Percentiles rank a stretch among this genome's conserved stretches.
phyloP scores from a whole-genome alignment of 2,797 vertebrate species.

The Pelodytes ibericus region DNA sequence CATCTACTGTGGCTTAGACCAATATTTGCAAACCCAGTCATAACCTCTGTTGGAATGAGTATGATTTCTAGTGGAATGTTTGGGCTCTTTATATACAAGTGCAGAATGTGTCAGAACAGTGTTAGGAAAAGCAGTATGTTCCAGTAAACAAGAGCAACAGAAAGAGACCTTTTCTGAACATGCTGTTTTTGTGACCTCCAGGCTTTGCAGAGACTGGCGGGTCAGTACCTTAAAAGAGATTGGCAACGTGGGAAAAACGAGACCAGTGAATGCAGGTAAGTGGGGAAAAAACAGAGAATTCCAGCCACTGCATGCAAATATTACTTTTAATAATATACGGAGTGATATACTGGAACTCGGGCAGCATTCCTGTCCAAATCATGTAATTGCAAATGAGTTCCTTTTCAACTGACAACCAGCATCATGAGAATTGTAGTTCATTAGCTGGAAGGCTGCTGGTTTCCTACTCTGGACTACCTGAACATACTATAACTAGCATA shows the following conservation, averaged over 20 bases:
- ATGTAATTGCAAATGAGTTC: too few species aligned
- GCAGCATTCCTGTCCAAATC: too few species aligned
- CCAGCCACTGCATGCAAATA: not conserved
- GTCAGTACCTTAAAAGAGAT: conserved; percentile 84
- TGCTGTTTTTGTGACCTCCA: conserved; percentile 62
- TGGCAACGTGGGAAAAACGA: conserved; percentile 80
- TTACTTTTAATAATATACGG: too few species aligned
- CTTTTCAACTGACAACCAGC: too few species aligned
- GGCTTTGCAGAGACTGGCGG: conserved; percentile 85
- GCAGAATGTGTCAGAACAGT: conserved; percentile 32
- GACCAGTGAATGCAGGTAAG: conserved; percentile 50
- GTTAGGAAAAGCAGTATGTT: conserved; percentile 18
- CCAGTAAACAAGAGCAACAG: conserved; percentile 18
- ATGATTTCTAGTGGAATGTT: accelerated
- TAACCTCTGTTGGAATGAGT: conserved; percentile 49
- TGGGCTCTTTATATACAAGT: not conserved
- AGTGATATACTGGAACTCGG: too few species aligned
- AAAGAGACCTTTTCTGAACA: conserved; percentile 19
- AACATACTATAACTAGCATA: too few species aligned
- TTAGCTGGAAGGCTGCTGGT: too few species aligned
- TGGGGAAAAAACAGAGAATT: not conserved
- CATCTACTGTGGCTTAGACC: conserved; percentile 24
- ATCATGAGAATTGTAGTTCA: too few species aligned
- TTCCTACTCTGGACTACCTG: too few species aligned
- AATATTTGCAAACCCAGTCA: conserved; percentile 23